phyloP scores from a whole-genome alignment of 2,888 invertebrate genomes.

The Drosophila diplacantha region DNA sequence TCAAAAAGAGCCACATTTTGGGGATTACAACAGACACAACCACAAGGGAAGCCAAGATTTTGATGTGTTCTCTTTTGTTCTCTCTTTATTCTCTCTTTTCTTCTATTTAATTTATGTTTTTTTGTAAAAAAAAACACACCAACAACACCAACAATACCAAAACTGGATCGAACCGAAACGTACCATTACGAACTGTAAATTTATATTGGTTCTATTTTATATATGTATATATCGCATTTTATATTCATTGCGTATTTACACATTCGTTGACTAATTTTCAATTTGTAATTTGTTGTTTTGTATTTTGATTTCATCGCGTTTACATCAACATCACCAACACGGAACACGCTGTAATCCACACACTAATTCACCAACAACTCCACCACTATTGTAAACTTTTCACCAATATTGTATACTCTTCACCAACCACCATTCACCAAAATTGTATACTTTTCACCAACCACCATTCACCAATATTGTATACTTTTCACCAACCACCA shows the following conservation, averaged over 20 bases:
- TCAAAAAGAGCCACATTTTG: neutral
- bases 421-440: neutral
- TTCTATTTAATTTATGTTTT: conserved; percentile 18
- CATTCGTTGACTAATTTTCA: conserved; percentile 48
- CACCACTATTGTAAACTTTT: neutral
- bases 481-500: neutral
- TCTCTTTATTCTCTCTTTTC: conserved; percentile 40
- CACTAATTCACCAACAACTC: neutral
- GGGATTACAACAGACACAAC: conserved; percentile 2
- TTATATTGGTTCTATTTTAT: conserved; percentile 3
- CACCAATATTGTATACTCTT: neutral
- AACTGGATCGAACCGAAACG: conserved; percentile 22
- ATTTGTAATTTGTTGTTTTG: conserved; percentile 56
- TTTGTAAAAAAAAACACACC: conserved; percentile 1
- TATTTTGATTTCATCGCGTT: conserved; percentile 44
- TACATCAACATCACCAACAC: conserved; percentile 21
- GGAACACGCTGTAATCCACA: conserved; percentile 22
- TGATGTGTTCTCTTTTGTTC: conserved; percentile 46
- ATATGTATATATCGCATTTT: conserved; percentile 8
- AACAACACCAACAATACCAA: conserved; percentile 12
- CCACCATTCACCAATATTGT: neutral
- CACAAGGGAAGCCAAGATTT: conserved; percentile 42
- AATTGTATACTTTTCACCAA: neutral
- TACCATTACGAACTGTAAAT: conserved; percentile 9
- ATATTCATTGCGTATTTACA: conserved; percentile 24